Conservation (phyloP, 1,140 invertebrate species). For the Drusus annulatus region DNA sequence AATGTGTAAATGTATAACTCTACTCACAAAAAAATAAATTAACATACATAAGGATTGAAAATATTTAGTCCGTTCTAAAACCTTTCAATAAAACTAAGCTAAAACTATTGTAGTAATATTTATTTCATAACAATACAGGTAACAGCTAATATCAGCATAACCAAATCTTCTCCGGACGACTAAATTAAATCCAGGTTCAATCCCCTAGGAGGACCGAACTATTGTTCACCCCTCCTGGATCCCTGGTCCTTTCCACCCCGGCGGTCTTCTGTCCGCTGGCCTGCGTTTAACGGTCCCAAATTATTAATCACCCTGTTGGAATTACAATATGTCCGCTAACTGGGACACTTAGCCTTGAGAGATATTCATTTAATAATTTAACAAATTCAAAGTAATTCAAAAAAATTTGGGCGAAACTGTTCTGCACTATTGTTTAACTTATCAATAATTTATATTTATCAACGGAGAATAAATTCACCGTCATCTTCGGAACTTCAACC, state of each 20-base stretch:
- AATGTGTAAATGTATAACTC: too few species aligned
- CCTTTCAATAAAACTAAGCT: background rate
- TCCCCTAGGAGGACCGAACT: slow-evolving; percentile 42
- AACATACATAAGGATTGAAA: too few species aligned
- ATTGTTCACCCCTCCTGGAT: slow-evolving; percentile 35
- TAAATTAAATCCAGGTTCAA: slow-evolving; percentile 53
- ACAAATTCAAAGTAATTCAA: too few species aligned
- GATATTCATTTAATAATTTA: background rate
- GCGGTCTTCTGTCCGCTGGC: slow-evolving; percentile 13
- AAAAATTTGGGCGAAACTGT: too few species aligned
- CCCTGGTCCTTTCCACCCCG: background rate
- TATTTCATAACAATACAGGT: slow-evolving; percentile 26
- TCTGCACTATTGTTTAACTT: too few species aligned
- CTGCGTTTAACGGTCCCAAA: slow-evolving; percentile 51
- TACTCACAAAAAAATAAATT: too few species aligned
- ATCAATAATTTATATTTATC: too few species aligned
- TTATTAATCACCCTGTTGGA: slow-evolving; percentile 55
- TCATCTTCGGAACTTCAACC: too few species aligned
- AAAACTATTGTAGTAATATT: slow-evolving; percentile 7
- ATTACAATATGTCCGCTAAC: slow-evolving; percentile 55
- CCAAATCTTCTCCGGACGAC: slow-evolving; percentile 46
- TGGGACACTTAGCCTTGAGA: slow-evolving; percentile 11
- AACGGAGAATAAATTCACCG: too few species aligned
- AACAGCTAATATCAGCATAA: slow-evolving; percentile 33
- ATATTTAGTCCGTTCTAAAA: background rate